Percentiles rank a stretch among this genome's conserved stretches.
Conservation (phyloP, 2,888 invertebrate genomes). For the Drosophila buzzatii region DNA sequence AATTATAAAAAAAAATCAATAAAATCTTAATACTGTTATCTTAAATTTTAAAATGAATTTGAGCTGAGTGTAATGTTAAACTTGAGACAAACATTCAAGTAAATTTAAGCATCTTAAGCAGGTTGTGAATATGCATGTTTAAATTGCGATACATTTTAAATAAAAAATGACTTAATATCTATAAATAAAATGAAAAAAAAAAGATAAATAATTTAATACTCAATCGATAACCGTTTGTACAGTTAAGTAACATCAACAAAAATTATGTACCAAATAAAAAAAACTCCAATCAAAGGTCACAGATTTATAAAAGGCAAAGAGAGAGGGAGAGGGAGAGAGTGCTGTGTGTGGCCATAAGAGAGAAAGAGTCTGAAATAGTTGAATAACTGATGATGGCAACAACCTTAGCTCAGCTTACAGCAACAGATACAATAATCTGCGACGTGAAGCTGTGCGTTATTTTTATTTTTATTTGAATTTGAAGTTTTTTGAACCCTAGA, state of each 20-base stretch:
- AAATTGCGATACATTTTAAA: background rate
- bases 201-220: background rate
- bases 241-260: constrained; percentile 2
- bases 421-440: constrained; percentile 30
- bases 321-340: background rate
- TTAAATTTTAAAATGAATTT: too few relatives aligned
- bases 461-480: constrained; percentile 22
- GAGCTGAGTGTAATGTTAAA: too few relatives aligned
- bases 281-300: constrained; percentile 7
- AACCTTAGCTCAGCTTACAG: constrained; percentile 27
- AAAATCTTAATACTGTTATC: too few relatives aligned
- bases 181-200: too few relatives aligned
- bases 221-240: background rate
- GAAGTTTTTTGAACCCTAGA: constrained; percentile 68
- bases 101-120: background rate
- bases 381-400: constrained; percentile 47
- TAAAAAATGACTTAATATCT: background rate
- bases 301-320: background rate
- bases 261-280: background rate
- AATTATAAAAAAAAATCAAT: too few relatives aligned
- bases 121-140: background rate
- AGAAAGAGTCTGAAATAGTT: constrained; percentile 12
- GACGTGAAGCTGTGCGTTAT: constrained; percentile 29
- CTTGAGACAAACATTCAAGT: background rate
- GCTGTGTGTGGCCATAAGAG: background rate